phyloP scores from a whole-genome alignment of 2,113 vertebrate genomes.

The Alligator mississippiensis region DNA sequence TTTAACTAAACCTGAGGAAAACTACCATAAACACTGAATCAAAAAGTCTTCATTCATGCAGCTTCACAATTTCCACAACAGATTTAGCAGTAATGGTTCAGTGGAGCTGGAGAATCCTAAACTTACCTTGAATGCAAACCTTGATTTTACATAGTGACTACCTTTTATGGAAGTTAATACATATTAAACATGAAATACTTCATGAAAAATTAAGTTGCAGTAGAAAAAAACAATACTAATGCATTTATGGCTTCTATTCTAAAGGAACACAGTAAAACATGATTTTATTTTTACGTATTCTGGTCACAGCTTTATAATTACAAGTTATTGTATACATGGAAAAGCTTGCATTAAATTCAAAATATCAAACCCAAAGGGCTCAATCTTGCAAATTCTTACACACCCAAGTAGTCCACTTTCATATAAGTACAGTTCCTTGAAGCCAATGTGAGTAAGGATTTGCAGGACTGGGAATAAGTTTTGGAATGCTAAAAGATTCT shows the following conservation, averaged over 20 bases:
- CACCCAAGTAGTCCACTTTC: neutral
- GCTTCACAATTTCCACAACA: conserved; percentile 81
- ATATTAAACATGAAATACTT: conserved; percentile 48
- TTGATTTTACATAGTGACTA: conserved; percentile 55
- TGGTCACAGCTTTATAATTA: conserved; percentile 69
- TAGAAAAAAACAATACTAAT: conserved; percentile 62
- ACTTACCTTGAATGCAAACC: conserved; percentile 68
- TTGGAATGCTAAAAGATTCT: conserved; percentile 73
- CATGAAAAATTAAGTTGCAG: conserved; percentile 65
- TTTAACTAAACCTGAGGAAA: conserved; percentile 85
- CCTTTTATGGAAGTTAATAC: conserved; percentile 54
- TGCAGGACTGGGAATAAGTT: conserved; percentile 56
- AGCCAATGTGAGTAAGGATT: neutral
- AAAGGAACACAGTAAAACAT: conserved; percentile 57
- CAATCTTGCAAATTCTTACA: neutral
- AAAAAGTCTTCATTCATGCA: conserved; percentile 90
- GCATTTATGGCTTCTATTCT: conserved; percentile 78
- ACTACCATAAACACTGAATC: conserved; percentile 86
- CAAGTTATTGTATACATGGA: conserved; percentile 46
- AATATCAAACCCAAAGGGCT: neutral
- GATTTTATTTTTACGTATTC: conserved; percentile 43
- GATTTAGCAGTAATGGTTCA: conserved; percentile 84
- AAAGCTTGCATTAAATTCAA: conserved; percentile 59
- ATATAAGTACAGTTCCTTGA: neutral
- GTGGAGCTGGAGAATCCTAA: conserved; percentile 72